A percentile compares a stretch with the other conserved stretches of the same genome.
phyloP scores from a whole-genome alignment of 2,797 vertebrate genomes.

The Lepidocolaptes lacrymiger region DNA sequence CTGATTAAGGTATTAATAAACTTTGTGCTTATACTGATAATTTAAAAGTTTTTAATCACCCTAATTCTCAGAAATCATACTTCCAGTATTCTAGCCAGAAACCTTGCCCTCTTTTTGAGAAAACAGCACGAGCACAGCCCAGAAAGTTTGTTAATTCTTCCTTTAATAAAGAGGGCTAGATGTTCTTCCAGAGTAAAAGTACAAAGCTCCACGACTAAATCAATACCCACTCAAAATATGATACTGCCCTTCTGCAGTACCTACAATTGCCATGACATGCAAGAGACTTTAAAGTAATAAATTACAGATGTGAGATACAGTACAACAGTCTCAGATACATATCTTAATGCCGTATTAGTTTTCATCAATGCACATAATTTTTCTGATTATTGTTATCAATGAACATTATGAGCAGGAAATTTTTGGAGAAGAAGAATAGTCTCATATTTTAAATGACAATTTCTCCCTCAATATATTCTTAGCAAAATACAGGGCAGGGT shows the following conservation, averaged over 20 bases:
- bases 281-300: not conserved
- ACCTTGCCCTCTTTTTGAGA: not conserved
- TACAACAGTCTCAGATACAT: slow-evolving; percentile 10
- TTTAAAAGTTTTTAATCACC: not conserved
- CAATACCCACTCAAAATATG: slow-evolving; percentile 28
- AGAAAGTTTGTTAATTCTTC: slow-evolving; percentile 8
- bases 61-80: not conserved
- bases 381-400: not conserved
- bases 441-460: not conserved
- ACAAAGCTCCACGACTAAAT: slow-evolving; percentile 14
- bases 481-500: slow-evolving; percentile 4
- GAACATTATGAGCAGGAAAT: not conserved
- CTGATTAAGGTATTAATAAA: not conserved
- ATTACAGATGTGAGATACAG: not conserved
- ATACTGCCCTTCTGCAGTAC: slow-evolving; percentile 38
- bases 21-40: not conserved
- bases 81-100: not conserved
- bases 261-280: slow-evolving; percentile 23
- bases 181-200: slow-evolving; percentile 34
- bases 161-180: slow-evolving; percentile 62
- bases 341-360: not conserved
- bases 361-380: not conserved
- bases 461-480: not conserved
- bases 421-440: slow-evolving; percentile 1
- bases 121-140: not conserved